Conservation (phyloP, 2,888 invertebrate genomes). For the Spodoptera picta region DNA sequence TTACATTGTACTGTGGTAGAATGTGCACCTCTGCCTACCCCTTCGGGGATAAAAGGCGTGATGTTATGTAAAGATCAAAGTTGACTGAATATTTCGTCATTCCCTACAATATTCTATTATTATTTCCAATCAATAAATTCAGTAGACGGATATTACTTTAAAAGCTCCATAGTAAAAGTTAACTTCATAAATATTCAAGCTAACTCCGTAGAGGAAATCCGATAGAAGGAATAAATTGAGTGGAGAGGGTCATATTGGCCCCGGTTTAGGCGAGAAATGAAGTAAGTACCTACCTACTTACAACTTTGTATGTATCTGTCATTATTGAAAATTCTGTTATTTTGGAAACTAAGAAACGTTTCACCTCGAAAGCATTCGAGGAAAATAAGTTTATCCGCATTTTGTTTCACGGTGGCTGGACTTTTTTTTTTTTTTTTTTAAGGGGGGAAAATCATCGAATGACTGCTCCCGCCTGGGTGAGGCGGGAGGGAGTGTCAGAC, state of each 20-base stretch:
- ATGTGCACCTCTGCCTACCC: no score
- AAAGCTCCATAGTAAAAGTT: conserved; percentile 73
- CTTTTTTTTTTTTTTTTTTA: no score
- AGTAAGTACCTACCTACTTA: conserved; percentile 16
- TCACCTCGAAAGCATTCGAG: no score
- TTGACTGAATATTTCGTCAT: conserved; percentile 21
- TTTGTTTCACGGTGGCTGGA: no score
- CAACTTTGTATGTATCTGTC: neutral
- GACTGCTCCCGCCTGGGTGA: no score
- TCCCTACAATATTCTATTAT: conserved; percentile 52
- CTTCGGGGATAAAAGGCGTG: no score
- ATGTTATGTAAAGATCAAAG: conserved; percentile 6
- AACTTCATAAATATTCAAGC: conserved; percentile 79
- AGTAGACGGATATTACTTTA: conserved; percentile 65
- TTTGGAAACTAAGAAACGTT: neutral
- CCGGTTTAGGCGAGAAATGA: conserved; percentile 48
- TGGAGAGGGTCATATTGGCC: conserved; percentile 68
- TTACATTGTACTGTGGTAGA: no score
- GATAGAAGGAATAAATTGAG: conserved; percentile 78
- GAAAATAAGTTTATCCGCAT: no score
- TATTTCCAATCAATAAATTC: conserved; percentile 61
- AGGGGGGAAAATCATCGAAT: no score
- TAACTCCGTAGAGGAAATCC: conserved; percentile 69
- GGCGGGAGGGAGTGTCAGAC: no score
- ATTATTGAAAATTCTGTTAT: conserved; percentile 5